Evolutionary conservation across 1,140 invertebrate species (phyloP), one percentile per base, ranked within the genome.

Genomic region (Brachionus calyciflorus): DNA sequence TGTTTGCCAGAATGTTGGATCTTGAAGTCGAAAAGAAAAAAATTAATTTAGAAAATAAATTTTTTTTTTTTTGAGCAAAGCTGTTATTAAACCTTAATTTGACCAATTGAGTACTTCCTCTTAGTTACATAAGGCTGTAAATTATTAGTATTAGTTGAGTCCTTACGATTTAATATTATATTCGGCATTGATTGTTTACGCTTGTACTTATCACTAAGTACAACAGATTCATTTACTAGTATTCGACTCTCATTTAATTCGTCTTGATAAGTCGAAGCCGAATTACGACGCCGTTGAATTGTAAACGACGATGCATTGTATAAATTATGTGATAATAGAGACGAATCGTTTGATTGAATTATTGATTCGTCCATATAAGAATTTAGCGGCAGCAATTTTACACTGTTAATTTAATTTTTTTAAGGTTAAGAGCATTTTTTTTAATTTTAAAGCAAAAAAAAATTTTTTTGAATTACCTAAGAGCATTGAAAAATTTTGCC

Each of bases 171-270:
- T 44, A 65, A 44, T 24, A 12, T 44, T 44, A 65, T 65, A 44
- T 44, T 65, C 3, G 60, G 60, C 60, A 65, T 65, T 44, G 60
- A 65, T 44, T 65, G 60, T 28, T 65, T 65, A 14, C 60, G 33
- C 24, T 19, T 65, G 37, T 60, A 60, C 19, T 60, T 60, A 60
- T 60, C 21, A 60, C 37, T 60, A 17, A 37, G 17, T 19, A 60
- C 12, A 14, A 60, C 19, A 19, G 55, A 60, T 33, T 60, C 55
- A 17, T 65, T 41, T 65, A 65, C n/a, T n/a, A n/a, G 1, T 5
- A 65, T 24, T n/a, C 60, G 24, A 65, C 60, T 44, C 9, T 65
- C 37, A 37, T 21, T 37, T 17, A 60, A 17, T 17, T 60, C 55
- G n/a, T 60, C 55, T 6, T 60, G 55, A 60, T 60, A 33, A 60